These are phyloP conservation scores for Tenebrio molitor DNA, from an alignment of 1,140 invertebrate species.

Conservation along the genomic window DNA sequence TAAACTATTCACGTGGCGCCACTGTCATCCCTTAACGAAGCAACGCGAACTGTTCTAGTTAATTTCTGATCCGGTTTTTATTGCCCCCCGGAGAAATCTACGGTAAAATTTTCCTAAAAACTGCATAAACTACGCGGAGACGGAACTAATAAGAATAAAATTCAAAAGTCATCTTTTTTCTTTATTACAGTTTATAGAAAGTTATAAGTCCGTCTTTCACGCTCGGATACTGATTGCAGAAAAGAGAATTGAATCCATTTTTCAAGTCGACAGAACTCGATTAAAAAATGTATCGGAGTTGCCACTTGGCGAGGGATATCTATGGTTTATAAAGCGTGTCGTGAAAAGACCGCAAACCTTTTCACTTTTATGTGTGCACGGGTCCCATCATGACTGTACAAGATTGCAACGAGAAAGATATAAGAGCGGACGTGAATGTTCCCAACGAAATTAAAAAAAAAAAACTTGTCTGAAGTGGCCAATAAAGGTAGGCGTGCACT, in stretches of 20 bases:
- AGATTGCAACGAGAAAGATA: no score
- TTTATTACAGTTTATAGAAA: slow-evolving; percentile 24
- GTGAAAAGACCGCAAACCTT: no score
- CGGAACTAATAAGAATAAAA: slow-evolving; percentile 12
- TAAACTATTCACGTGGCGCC: slow-evolving; percentile 1
- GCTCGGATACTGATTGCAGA: slow-evolving; percentile 17
- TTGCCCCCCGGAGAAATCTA: background rate
- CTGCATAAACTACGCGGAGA: slow-evolving; percentile 1
- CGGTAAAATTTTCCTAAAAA: slow-evolving; percentile 12
- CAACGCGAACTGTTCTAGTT: background rate
- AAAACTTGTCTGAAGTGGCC: no score
- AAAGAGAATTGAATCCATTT: slow-evolving; percentile 25
- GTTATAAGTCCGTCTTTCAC: slow-evolving; percentile 14
- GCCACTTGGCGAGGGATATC: background rate
- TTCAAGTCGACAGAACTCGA: slow-evolving; percentile 19
- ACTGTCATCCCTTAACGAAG: background rate
- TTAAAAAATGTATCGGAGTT: slow-evolving; percentile 15
- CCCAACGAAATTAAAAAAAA: no score
- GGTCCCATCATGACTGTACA: no score
- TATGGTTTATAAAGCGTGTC: background rate
- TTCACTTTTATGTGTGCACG: no score
- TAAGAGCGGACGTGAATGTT: no score
- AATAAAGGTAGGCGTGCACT: no score
- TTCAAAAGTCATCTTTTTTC: slow-evolving; percentile 11
- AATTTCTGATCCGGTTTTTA: background rate